Percentiles rank a stretch among this genome's conserved stretches.
These are phyloP conservation scores for Lithophane ornitopus DNA, from an alignment of 2,888 invertebrate species.

Conservation along the genomic window DNA sequence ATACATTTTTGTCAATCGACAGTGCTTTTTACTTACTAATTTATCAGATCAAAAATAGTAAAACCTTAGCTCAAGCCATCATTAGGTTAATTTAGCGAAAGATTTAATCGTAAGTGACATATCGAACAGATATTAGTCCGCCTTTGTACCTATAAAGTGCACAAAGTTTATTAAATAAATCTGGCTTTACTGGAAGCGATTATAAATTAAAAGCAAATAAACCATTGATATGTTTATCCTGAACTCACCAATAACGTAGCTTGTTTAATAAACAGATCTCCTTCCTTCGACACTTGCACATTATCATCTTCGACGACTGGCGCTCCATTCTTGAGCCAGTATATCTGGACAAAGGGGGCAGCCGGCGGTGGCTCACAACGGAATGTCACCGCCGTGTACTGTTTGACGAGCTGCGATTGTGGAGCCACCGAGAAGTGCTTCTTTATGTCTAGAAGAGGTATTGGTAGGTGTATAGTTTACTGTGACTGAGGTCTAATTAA, in stretches of 20 bases:
- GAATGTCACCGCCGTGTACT: slow-evolving; percentile 96
- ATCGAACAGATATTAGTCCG: neutral
- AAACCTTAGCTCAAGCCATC: neutral
- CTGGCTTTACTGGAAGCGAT: neutral
- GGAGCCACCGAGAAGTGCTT: slow-evolving; percentile 98
- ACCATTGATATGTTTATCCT: neutral
- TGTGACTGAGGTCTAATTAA: neutral
- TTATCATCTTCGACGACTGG: slow-evolving; percentile 92
- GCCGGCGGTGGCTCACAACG: slow-evolving; percentile 97
- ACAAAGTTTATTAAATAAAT: neutral
- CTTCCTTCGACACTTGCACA: slow-evolving; percentile 95
- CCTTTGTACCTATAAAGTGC: neutral
- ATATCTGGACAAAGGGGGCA: slow-evolving; percentile 96
- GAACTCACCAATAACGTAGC: slow-evolving; percentile 92
- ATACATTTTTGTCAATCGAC: neutral
- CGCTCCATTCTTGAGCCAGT: slow-evolving; percentile 96
- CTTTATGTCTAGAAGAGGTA: slow-evolving; percentile 93
- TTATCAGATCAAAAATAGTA: neutral
- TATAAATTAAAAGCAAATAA: neutral
- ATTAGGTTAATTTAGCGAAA: neutral
- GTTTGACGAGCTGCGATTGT: slow-evolving; percentile 94
- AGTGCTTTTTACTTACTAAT: neutral
- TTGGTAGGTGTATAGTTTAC: neutral
- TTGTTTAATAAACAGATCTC: slow-evolving; percentile 96
- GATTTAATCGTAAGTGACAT: neutral